These are phyloP conservation scores for Pterocles gutturalis DNA, from an alignment of 2,113 vertebrate species.

Conservation along the genomic window DNA sequence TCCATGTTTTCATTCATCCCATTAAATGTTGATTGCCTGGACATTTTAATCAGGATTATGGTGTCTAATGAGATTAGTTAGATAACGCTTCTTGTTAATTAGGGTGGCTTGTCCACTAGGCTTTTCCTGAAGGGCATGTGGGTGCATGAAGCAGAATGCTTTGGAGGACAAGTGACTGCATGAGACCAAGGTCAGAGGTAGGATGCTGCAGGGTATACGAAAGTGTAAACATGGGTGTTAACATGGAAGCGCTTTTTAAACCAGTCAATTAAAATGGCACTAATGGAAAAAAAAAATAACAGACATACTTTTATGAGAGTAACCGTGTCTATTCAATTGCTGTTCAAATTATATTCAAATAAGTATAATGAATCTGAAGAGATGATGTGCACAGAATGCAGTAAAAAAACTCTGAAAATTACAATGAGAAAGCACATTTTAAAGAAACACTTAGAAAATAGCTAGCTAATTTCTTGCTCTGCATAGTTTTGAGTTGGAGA, in stretches of 20 bases:
- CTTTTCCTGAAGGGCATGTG: neutral
- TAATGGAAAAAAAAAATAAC: neutral
- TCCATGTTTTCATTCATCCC: neutral
- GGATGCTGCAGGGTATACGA: rapidly evolving
- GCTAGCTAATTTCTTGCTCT: neutral
- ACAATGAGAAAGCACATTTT: neutral
- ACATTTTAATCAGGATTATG: constrained; percentile 56
- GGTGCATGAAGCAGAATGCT: neutral
- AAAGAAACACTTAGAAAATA: neutral
- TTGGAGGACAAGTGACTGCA: neutral
- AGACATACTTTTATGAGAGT: neutral
- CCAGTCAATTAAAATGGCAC: neutral
- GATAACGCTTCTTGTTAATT: constrained; percentile 38
- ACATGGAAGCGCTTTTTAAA: neutral
- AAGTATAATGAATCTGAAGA: neutral
- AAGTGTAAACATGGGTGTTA: neutral
- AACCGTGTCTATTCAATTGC: neutral
- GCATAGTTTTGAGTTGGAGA: neutral
- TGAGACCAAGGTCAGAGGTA: neutral
- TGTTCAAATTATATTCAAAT: neutral
- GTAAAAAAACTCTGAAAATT: neutral
- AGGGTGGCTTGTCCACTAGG: neutral
- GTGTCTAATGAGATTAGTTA: constrained; percentile 46
- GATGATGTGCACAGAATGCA: neutral
- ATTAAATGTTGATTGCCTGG: neutral